A percentile compares a stretch with the other conserved stretches of the same genome.
phyloP scores from a whole-genome alignment of 2,113 vertebrate genomes.

The Rhegmatorhina hoffmannsi region DNA sequence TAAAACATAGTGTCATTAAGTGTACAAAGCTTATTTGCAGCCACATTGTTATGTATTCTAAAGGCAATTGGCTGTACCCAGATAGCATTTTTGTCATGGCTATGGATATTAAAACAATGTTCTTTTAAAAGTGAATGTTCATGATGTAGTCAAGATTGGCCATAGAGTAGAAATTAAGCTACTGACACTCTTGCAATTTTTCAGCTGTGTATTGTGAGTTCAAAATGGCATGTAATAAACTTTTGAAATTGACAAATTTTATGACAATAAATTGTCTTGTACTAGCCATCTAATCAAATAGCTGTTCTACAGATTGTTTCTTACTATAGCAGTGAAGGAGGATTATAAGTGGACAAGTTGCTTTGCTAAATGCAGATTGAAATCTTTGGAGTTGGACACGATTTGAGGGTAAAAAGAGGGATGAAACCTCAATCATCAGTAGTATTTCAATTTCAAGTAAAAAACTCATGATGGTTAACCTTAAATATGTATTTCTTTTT shows the following conservation, averaged over 20 bases:
- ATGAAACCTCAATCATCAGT: neutral
- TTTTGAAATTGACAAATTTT: neutral
- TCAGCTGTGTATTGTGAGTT: neutral
- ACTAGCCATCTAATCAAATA: neutral
- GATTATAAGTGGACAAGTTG: neutral
- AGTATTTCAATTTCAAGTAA: neutral
- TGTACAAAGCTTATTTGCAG: neutral
- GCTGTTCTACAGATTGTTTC: neutral
- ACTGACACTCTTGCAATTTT: neutral
- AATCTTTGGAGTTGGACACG: neutral
- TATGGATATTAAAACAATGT: neutral
- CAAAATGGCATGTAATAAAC: neutral
- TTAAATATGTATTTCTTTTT: neutral
- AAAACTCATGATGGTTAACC: neutral
- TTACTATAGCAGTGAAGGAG: neutral
- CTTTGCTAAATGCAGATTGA: neutral
- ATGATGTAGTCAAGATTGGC: neutral
- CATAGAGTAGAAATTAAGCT: neutral
- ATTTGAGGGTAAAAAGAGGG: neutral
- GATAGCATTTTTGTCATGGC: neutral
- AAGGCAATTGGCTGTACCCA: neutral
- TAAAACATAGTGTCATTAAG: slow-evolving; percentile 31
- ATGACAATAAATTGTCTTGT: neutral
- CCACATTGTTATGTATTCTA: neutral
- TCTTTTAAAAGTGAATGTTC: neutral